These are phyloP conservation scores for Centropyge bicolor DNA, from an alignment of 2,797 vertebrate genomes.

Conservation along the genomic window DNA sequence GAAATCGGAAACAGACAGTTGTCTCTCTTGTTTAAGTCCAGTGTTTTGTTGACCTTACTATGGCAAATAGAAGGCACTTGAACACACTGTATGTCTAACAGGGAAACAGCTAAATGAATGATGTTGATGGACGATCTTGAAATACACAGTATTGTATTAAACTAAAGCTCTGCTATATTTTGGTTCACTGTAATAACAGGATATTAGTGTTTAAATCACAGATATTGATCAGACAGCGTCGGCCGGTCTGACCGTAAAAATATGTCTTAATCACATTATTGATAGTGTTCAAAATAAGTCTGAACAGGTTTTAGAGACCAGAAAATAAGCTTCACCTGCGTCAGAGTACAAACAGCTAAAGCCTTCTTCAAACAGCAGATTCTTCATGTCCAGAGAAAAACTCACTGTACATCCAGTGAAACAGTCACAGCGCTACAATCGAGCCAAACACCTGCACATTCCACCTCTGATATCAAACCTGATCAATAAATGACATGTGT, in stretches of 20 bases:
- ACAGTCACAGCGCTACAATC: background rate
- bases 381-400: background rate
- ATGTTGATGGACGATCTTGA: background rate
- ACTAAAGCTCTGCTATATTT: background rate
- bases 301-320: too few species aligned
- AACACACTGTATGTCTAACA: too few species aligned
- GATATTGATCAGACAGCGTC: background rate
- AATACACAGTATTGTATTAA: background rate
- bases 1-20: background rate
- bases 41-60: background rate
- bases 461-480: conserved; percentile 30
- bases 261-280: background rate
- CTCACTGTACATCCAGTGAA: background rate
- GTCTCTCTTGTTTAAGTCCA: background rate
- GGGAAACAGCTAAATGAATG: background rate
- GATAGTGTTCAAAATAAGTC: too few species aligned
- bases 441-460: background rate
- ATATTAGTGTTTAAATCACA: conserved; percentile 3
- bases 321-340: background rate
- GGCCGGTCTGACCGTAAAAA: background rate
- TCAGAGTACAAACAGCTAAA: background rate
- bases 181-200: background rate
- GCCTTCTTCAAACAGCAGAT: background rate
- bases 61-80: too few species aligned
- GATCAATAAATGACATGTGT: conserved; percentile 60